Evolutionary conservation across 1,140 invertebrate species (phyloP), one percentile per base, ranked within the genome.

Genomic region (Ips typographus): DNA sequence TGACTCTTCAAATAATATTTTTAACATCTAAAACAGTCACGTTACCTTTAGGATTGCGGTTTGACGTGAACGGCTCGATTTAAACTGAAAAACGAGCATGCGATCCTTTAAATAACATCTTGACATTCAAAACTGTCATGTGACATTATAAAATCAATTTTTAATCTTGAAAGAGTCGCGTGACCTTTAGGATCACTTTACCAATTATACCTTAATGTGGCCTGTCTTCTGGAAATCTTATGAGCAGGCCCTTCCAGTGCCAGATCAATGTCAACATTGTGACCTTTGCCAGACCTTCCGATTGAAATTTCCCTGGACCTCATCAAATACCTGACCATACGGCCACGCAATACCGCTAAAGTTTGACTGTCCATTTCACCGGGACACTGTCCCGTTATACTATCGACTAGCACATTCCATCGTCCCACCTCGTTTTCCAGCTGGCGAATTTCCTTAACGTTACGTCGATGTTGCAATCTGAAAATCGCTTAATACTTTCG

Each of bases 321-420:
- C 94, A 98, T 98, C 36, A 98, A 85, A 82, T 97, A 98, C 47
- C 95, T 85, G 4, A 98, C 95, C 71, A 95, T 87, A 70, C 95
- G 85, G 4, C 97, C 97, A 44, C 94, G 84, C n/a, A 99, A 83
- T 57, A 98, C 92, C 0, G 95, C 96, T 52, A 98, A 84, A 0
- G 95, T 98, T 80, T 96, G 93, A 80, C 91, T 92, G 80, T 98
- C 96, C 79, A 94, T 89, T 75, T 94, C 92, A 2, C 87, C 88
- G 43, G 89, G 88, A 74, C 89, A 91, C 72, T 68, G 60, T 2
- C 93, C 94, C 43, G 91, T 90, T 1, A 76, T 70, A 70, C 90
- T 92, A 76, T 97, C 95, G 6, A 97, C 94, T 44, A 98, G 79
- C n/a, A 96, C 93, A 80, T 96, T 94, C 94, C 94, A 97, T 70